phyloP scores from a whole-genome alignment of 2,797 vertebrate species.

The Cirrhinus molitorella region DNA sequence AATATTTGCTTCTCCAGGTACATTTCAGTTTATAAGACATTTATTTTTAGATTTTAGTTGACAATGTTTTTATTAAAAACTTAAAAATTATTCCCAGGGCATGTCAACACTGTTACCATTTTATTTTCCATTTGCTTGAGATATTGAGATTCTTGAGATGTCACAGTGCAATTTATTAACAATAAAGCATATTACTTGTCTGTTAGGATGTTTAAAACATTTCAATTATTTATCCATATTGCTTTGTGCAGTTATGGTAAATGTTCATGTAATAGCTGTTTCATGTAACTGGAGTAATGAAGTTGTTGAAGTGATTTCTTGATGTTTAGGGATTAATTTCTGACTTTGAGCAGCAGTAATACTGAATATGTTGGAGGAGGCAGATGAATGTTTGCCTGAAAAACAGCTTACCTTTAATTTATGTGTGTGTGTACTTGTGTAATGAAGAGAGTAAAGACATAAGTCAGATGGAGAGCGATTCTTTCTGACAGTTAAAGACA shows the following conservation, averaged over 20 bases:
- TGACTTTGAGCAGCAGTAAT: neutral
- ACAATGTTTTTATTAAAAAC: too few species aligned
- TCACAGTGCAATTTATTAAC: neutral
- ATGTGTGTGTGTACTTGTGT: constrained; percentile 22
- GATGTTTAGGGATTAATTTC: neutral
- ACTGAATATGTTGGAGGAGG: neutral
- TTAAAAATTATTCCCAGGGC: too few species aligned
- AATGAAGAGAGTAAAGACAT: constrained; percentile 20
- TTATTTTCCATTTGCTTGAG: too few species aligned
- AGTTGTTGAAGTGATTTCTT: too few species aligned
- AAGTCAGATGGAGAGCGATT: neutral
- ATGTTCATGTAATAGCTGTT: neutral
- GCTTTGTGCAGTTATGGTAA: neutral
- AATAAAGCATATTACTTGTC: neutral
- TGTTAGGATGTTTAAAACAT: neutral
- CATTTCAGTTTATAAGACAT: too few species aligned
- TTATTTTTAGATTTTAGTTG: too few species aligned
- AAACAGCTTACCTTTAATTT: constrained; percentile 23
- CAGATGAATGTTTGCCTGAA: constrained; percentile 19
- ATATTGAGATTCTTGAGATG: too few species aligned
- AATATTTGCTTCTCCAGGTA: too few species aligned
- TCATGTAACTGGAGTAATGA: too few species aligned
- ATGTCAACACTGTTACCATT: neutral
- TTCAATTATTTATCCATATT: neutral
- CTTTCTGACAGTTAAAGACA: constrained; percentile 4